Evolutionary conservation across 2,797 vertebrate species (phyloP).

Genomic region (Lepilemur ruficaudatus): DNA sequence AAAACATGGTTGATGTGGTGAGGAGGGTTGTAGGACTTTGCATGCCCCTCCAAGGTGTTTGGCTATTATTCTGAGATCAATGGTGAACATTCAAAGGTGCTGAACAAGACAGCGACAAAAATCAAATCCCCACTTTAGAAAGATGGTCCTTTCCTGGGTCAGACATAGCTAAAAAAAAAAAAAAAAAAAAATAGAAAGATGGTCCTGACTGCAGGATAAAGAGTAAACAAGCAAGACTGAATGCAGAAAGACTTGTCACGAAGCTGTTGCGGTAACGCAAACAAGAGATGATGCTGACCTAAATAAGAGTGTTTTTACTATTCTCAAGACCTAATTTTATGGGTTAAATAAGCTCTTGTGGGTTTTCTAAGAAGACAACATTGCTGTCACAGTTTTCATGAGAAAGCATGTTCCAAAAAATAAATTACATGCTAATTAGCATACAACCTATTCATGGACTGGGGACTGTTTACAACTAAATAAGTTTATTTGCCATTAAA

Average conservation of each 20-base stretch:
- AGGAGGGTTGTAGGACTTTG: background rate
- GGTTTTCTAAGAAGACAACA: slow-evolving; percentile 43
- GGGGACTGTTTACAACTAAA: background rate
- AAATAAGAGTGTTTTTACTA: background rate
- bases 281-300: background rate
- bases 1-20: background rate
- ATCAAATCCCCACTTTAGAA: slow-evolving; percentile 22
- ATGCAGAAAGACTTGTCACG: background rate
- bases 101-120: background rate
- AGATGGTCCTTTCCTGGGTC: background rate
- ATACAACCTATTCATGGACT: slow-evolving; percentile 15
- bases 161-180: no score
- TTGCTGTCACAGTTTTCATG: background rate
- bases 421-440: slow-evolving; percentile 20
- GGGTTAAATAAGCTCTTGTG: slow-evolving; percentile 19
- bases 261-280: background rate
- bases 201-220: background rate
- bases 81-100: background rate
- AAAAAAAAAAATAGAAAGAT: background rate
- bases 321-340: slow-evolving; percentile 28
- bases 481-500: slow-evolving; percentile 32
- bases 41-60: background rate
- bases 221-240: background rate
- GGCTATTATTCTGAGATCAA: background rate
- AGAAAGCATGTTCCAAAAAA: slow-evolving; percentile 49